These are phyloP conservation scores for Chrosomus eos DNA, from an alignment of 2,797 vertebrate genomes.

Conservation along the genomic window DNA sequence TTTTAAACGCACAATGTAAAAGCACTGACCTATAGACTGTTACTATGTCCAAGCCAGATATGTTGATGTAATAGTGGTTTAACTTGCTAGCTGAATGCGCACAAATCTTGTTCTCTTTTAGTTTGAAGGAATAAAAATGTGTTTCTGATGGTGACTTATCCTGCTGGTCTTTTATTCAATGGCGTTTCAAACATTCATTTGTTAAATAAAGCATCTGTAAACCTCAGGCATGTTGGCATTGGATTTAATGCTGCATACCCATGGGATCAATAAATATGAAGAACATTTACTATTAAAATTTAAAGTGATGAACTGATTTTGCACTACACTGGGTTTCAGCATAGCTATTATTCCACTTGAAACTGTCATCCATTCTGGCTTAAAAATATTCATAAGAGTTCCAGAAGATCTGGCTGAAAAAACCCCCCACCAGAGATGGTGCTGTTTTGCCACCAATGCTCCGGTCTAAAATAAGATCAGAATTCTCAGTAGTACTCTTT, in stretches of 20 bases:
- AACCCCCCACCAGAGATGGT: background rate
- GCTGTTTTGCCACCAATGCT: background rate
- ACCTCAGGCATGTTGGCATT: background rate
- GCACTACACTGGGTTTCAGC: background rate
- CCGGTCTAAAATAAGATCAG: background rate
- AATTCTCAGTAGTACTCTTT: background rate
- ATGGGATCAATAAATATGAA: background rate
- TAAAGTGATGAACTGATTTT: background rate
- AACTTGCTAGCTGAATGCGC: background rate
- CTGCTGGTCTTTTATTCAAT: background rate
- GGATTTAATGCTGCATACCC: background rate
- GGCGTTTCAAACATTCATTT: background rate
- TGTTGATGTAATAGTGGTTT: background rate
- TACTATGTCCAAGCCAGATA: conserved; percentile 57
- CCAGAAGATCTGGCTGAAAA: background rate
- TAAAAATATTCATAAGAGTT: background rate
- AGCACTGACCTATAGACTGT: conserved; percentile 57
- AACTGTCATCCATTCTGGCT: background rate
- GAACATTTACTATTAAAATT: background rate
- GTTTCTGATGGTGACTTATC: background rate
- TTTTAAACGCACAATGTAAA: conserved; percentile 72
- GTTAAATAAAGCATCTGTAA: conserved; percentile 6
- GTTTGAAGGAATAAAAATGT: background rate
- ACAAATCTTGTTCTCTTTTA: background rate
- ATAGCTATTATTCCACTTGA: background rate